Evolutionary conservation across 2,113 vertebrate genomes (phyloP).

Genomic region (Lates calcarifer): DNA sequence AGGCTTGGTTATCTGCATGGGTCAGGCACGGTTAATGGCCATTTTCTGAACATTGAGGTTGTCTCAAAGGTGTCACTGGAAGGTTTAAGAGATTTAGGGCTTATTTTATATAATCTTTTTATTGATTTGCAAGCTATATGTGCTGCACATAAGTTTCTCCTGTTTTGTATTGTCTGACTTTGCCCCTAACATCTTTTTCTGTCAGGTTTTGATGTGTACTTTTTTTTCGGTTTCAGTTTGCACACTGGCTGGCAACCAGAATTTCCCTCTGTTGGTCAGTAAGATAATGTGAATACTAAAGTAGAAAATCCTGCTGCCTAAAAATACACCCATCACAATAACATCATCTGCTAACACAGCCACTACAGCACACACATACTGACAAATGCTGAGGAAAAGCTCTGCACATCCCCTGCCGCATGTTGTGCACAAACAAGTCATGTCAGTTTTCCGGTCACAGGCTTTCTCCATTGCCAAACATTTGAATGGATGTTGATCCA

Average conservation of each 20-base stretch:
- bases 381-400: constrained; percentile 55
- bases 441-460: constrained; percentile 73
- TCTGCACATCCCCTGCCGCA: constrained; percentile 44
- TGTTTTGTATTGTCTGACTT: neutral
- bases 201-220: neutral
- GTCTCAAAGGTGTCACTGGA: neutral
- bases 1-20: constrained; percentile 13
- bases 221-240: constrained; percentile 9
- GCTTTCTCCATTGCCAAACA: constrained; percentile 62
- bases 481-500: constrained; percentile 77
- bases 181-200: neutral
- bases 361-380: constrained; percentile 35
- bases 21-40: constrained; percentile 16
- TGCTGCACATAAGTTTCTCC: neutral
- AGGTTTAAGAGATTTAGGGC: neutral
- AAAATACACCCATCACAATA: constrained; percentile 50
- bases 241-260: neutral
- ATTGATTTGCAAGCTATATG: neutral
- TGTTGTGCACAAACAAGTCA: constrained; percentile 64
- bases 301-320: constrained; percentile 11
- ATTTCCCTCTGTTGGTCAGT: neutral
- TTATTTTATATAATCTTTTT: neutral
- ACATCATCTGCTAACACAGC: constrained; percentile 35
- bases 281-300: constrained; percentile 9
- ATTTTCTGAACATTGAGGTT: neutral